These are phyloP conservation scores for Solea solea DNA, from an alignment of 2,113 vertebrate species.

Conservation along the genomic window DNA sequence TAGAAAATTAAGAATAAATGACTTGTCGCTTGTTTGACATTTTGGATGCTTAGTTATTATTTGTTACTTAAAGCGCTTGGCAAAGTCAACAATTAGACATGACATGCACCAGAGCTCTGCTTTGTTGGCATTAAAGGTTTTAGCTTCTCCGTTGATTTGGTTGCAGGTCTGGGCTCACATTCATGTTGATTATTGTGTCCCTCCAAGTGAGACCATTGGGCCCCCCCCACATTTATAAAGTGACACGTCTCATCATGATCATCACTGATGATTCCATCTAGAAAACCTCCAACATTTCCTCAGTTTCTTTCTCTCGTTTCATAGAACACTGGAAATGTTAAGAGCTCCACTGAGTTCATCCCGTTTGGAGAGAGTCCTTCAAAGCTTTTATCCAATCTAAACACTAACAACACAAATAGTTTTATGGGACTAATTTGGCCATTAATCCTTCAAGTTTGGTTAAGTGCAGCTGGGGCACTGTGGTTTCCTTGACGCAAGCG, in stretches of 20 bases:
- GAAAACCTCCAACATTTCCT: neutral
- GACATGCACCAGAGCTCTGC: neutral
- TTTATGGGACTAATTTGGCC: constrained; percentile 16
- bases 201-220: too few relatives aligned
- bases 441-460: constrained; percentile 7
- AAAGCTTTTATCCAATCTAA: constrained; percentile 14
- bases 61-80: neutral
- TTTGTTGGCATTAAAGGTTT: neutral
- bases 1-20: constrained; percentile 1
- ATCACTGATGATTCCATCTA: too few relatives aligned
- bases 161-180: too few relatives aligned
- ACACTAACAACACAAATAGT: neutral
- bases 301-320: neutral
- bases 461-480: neutral
- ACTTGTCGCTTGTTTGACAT: neutral
- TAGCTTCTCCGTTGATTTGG: too few relatives aligned
- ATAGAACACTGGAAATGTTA: neutral
- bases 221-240: too few relatives aligned
- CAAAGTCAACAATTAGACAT: neutral
- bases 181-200: too few relatives aligned
- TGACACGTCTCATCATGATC: too few relatives aligned
- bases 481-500: constrained; percentile 12
- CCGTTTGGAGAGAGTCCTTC: constrained; percentile 3
- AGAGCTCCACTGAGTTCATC: neutral
- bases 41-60: neutral